phyloP scores from a whole-genome alignment of 2,888 invertebrate species.

The Caenorhabditis angaria region DNA sequence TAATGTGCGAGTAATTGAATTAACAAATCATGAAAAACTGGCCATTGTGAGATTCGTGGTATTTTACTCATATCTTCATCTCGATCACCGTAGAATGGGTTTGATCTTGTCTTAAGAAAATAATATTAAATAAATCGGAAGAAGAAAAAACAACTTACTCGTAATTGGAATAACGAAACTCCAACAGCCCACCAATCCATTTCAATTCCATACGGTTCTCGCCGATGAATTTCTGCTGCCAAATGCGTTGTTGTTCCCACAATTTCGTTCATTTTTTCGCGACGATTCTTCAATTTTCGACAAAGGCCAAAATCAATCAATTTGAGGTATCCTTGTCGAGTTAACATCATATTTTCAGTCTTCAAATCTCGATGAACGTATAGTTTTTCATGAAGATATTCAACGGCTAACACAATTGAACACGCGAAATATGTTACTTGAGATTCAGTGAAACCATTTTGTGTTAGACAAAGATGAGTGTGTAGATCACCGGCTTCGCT shows the following conservation, averaged over 20 bases:
- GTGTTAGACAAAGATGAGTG: slow-evolving; percentile 24
- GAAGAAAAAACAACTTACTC: slow-evolving; percentile 12
- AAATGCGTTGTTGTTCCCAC: slow-evolving; percentile 39
- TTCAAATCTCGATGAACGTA: slow-evolving; percentile 38
- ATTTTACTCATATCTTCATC: slow-evolving; percentile 23
- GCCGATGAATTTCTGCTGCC: slow-evolving; percentile 31
- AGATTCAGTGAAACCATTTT: slow-evolving; percentile 21
- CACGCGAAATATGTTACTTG: slow-evolving; percentile 28
- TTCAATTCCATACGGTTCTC: slow-evolving; percentile 38
- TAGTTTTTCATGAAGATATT: slow-evolving; percentile 31
- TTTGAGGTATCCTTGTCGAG: slow-evolving; percentile 25
- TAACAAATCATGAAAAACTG: slow-evolving; percentile 30
- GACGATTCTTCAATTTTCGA: slow-evolving; percentile 10
- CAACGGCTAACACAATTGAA: slow-evolving; percentile 32
- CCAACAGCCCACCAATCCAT: slow-evolving; percentile 44
- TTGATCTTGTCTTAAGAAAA: slow-evolving; percentile 27
- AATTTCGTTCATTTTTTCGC: slow-evolving; percentile 28
- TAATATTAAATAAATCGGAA: background rate
- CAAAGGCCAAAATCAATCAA: slow-evolving; percentile 40
- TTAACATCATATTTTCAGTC: slow-evolving; percentile 43
- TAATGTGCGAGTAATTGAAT: slow-evolving; percentile 19
- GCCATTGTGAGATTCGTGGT: slow-evolving; percentile 24
- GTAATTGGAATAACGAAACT: slow-evolving; percentile 36
- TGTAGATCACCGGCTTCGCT: slow-evolving; percentile 36
- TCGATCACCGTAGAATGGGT: slow-evolving; percentile 32